Conservation (phyloP, 2,113 vertebrate species). For the Romanogobio albipinnatus region DNA sequence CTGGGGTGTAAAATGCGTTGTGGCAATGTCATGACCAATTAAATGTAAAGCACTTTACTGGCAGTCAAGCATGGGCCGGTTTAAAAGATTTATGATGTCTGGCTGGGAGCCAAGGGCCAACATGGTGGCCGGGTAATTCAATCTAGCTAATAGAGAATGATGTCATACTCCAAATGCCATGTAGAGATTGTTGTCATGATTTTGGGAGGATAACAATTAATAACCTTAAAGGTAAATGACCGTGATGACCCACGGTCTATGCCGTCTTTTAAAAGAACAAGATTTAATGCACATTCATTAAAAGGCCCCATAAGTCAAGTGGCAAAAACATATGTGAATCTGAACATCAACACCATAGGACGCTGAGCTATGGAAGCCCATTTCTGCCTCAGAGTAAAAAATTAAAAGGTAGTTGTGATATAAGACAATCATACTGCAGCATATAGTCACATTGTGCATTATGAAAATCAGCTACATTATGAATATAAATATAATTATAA, state of each 20-base stretch:
- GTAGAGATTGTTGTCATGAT: constrained; percentile 53
- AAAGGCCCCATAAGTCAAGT: not conserved
- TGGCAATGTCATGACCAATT: constrained; percentile 45
- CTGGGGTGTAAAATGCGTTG: constrained; percentile 40
- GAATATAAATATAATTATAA: too few relatives aligned
- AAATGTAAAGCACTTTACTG: constrained; percentile 43
- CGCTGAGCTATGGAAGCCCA: not conserved
- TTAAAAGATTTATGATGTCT: constrained; percentile 60
- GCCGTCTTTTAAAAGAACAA: not conserved
- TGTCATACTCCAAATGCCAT: constrained; percentile 54
- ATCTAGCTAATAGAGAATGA: constrained; percentile 61
- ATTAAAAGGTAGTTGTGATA: not conserved
- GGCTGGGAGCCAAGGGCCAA: constrained; percentile 52
- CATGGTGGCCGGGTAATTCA: constrained; percentile 56
- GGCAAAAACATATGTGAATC: not conserved
- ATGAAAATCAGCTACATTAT: too few relatives aligned
- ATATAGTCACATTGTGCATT: not conserved
- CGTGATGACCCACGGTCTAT: constrained; percentile 26
- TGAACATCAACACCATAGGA: not conserved
- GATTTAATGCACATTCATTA: constrained; percentile 44
- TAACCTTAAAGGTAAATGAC: constrained; percentile 51
- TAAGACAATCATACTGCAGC: not conserved
- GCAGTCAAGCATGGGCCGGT: constrained; percentile 31
- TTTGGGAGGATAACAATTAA: constrained; percentile 59
- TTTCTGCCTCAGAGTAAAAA: not conserved